phyloP scores from a whole-genome alignment of 2,797 vertebrate species.

The Lerista edwardsae region DNA sequence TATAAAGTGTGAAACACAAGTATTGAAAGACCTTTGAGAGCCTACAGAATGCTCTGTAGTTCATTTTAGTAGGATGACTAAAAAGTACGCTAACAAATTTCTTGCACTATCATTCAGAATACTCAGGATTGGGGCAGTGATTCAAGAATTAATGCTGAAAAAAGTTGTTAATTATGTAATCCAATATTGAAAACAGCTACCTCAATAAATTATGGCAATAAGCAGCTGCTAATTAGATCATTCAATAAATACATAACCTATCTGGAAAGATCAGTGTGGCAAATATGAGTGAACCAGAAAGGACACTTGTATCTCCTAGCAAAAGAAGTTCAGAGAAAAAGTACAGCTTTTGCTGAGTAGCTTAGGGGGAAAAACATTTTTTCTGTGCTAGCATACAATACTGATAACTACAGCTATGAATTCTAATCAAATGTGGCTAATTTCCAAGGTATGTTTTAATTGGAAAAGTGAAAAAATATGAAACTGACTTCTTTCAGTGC shows the following conservation, averaged over 20 bases:
- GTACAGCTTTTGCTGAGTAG: background rate
- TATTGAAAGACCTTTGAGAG: background rate
- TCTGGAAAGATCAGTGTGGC: background rate
- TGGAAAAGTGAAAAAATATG: background rate
- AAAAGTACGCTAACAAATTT: fast-evolving
- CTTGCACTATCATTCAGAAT: slow-evolving; percentile 1
- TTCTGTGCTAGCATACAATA: background rate
- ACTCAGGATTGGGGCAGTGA: background rate
- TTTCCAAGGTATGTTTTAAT: background rate
- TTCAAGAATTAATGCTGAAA: background rate
- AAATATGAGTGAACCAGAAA: background rate
- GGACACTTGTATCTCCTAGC: background rate
- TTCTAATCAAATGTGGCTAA: background rate
- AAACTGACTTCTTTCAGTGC: background rate
- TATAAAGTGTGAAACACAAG: background rate
- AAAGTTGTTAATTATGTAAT: background rate
- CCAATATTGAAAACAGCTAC: background rate
- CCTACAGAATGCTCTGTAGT: slow-evolving; percentile 4
- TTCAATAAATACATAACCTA: background rate
- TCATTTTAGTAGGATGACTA: slow-evolving; percentile 10
- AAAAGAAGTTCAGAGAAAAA: background rate
- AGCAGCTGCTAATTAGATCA: slow-evolving; percentile 14
- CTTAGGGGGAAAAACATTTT: background rate
- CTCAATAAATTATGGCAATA: slow-evolving; percentile 22
- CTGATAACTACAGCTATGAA: background rate